A percentile compares a stretch with the other conserved stretches of the same genome.
phyloP scores from a whole-genome alignment of 2,113 vertebrate genomes.

The Megaceryle maxima region DNA sequence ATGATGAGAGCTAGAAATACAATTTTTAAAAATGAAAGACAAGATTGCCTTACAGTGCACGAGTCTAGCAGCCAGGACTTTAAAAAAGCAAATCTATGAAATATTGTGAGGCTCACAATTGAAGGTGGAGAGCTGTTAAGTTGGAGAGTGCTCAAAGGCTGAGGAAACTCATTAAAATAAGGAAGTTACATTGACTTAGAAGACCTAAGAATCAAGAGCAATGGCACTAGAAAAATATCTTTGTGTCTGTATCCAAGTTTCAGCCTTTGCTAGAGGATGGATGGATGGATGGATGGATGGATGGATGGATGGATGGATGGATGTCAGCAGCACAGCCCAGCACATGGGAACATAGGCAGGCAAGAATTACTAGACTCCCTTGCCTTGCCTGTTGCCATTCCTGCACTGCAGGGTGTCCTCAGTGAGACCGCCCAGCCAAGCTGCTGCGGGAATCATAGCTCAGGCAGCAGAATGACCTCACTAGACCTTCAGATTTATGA shows the following conservation, averaged over 20 bases:
- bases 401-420: not conserved
- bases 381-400: not conserved
- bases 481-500: not conserved
- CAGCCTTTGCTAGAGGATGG: not conserved
- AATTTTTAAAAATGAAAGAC: conserved; percentile 22
- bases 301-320: not conserved
- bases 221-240: not conserved
- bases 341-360: not conserved
- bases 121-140: not conserved
- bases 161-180: not conserved
- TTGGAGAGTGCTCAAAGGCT: not conserved
- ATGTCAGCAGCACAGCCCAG: not conserved
- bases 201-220: not conserved
- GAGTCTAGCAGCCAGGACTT: conserved; percentile 11
- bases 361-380: not conserved
- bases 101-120: not conserved
- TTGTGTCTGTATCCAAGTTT: not conserved
- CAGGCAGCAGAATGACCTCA: not conserved
- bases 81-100: not conserved
- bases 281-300: no score
- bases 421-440: not conserved
- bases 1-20: conserved; percentile 1
- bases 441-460: not conserved
- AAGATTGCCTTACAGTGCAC: not conserved
- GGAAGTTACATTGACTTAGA: not conserved